phyloP scores from a whole-genome alignment of 2,113 vertebrate species.

The Acanthochromis polyacanthus region DNA sequence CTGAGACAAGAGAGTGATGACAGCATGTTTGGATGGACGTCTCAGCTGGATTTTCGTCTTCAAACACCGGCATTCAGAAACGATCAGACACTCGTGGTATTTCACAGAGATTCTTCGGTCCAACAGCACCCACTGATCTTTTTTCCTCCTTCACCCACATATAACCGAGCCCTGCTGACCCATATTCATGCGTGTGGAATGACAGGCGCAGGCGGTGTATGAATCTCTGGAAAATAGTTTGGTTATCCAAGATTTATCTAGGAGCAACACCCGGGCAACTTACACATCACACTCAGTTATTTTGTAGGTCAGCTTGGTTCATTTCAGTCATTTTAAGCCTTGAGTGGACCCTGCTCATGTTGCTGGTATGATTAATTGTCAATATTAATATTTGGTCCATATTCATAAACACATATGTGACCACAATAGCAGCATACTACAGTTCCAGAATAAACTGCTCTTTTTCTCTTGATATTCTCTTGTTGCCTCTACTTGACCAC shows the following conservation, averaged over 20 bases:
- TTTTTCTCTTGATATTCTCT: no score
- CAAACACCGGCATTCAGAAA: constrained; percentile 47
- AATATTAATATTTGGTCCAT: not conserved
- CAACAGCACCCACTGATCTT: constrained; percentile 40
- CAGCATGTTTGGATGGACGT: constrained; percentile 37
- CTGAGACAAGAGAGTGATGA: constrained; percentile 28
- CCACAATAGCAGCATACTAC: no score
- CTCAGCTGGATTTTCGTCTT: constrained; percentile 22
- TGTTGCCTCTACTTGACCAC: no score
- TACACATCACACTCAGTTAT: not conserved
- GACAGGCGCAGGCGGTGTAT: not conserved
- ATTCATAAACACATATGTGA: no score
- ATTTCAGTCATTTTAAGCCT: not conserved
- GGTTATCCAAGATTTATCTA: constrained; percentile 9
- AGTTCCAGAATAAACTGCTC: no score
- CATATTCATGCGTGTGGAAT: constrained; percentile 41
- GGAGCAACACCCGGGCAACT: not conserved
- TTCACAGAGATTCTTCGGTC: constrained; percentile 56
- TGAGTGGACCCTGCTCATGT: not conserved
- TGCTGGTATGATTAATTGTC: not conserved
- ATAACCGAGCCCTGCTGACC: constrained; percentile 35
- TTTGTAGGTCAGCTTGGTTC: not conserved
- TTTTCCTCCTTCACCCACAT: constrained; percentile 11
- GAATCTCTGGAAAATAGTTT: not conserved
- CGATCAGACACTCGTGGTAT: constrained; percentile 43